Percentiles rank a stretch among this genome's conserved stretches.
phyloP scores from a whole-genome alignment of 2,113 vertebrate genomes.

The Geococcyx californianus region DNA sequence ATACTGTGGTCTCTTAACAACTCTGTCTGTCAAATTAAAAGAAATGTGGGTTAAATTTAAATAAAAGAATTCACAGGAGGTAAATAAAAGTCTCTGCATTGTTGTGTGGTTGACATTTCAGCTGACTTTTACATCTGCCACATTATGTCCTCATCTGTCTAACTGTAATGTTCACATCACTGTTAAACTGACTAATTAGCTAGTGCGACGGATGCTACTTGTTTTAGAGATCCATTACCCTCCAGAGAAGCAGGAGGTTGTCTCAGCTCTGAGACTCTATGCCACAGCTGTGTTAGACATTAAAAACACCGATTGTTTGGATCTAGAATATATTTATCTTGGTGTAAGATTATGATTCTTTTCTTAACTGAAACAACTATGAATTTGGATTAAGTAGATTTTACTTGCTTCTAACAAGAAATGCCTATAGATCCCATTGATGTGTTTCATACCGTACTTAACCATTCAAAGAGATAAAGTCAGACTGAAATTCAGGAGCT shows the following conservation, averaged over 20 bases:
- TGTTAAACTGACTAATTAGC: slow-evolving; percentile 3
- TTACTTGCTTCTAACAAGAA: background rate
- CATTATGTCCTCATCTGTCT: background rate
- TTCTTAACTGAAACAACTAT: background rate
- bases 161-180: background rate
- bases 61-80: background rate
- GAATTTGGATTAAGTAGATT: slow-evolving; percentile 2
- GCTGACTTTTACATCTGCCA: background rate
- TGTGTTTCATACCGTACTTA: background rate
- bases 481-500: background rate
- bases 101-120: background rate
- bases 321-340: background rate
- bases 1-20: background rate
- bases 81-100: background rate
- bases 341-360: background rate
- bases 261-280: background rate
- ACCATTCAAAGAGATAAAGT: background rate
- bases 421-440: background rate
- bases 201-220: background rate
- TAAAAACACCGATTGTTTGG: background rate
- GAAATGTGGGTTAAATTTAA: too few relatives aligned
- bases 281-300: background rate
- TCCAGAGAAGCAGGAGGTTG: background rate
- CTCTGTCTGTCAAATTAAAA: background rate
- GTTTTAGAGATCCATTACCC: background rate